Evolutionary conservation across 2,888 invertebrate species (phyloP).

Genomic region (Acronicta alni): DNA sequence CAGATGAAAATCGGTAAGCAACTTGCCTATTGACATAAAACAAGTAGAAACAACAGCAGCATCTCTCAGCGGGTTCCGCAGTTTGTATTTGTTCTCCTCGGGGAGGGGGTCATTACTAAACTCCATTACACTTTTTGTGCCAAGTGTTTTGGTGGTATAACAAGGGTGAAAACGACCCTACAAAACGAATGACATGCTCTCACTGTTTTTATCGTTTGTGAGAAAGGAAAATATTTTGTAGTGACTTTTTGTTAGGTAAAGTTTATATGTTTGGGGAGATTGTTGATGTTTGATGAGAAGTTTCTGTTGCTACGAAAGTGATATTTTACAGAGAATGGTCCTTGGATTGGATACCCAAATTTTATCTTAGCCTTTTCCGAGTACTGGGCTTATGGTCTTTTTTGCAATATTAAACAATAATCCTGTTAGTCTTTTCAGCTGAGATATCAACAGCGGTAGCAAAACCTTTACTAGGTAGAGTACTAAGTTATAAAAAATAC

Average conservation of each 20-base stretch:
- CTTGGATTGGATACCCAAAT: too few species aligned
- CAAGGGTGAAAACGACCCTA: slow-evolving; percentile 88
- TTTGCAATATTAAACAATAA: too few species aligned
- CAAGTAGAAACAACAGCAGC: slow-evolving; percentile 67
- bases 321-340: too few species aligned
- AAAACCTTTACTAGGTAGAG: too few species aligned
- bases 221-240: slow-evolving; percentile 69
- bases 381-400: too few species aligned
- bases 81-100: slow-evolving; percentile 76
- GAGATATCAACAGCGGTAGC: too few species aligned
- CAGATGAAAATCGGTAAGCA: slow-evolving; percentile 29
- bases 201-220: slow-evolving; percentile 77
- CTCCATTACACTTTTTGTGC: slow-evolving; percentile 89
- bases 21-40: slow-evolving; percentile 43
- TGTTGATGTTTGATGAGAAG: too few species aligned
- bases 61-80: slow-evolving; percentile 78
- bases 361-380: too few species aligned
- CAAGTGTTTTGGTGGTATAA: slow-evolving; percentile 88
- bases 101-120: slow-evolving; percentile 87
- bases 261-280: slow-evolving; percentile 19
- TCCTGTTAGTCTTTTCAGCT: too few species aligned
- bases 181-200: slow-evolving; percentile 84
- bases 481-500: too few species aligned
- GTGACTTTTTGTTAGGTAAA: slow-evolving; percentile 49
- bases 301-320: too few species aligned